Evolutionary conservation across 2,888 invertebrate genomes (phyloP).

Genomic region (Megamerina dolium): DNA sequence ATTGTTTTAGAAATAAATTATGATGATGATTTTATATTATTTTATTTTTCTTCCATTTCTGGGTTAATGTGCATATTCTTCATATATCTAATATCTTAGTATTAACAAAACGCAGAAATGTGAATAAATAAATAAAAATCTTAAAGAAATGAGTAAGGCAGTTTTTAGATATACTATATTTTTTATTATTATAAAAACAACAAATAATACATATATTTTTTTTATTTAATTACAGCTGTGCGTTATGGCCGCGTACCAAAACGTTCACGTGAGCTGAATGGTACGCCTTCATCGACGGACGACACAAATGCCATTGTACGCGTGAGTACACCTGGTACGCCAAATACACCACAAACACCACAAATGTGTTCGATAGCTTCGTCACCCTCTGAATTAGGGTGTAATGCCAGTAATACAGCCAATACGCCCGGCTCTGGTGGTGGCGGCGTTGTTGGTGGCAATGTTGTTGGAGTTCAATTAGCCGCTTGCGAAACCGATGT

Average conservation of each 20-base stretch:
- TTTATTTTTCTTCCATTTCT: no score
- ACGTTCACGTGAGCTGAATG: constrained; percentile 74
- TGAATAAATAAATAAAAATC: no score
- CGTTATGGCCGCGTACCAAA: constrained; percentile 96
- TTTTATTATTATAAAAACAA: no score
- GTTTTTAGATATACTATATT: no score
- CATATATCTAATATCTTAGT: no score
- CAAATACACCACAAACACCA: constrained; percentile 53
- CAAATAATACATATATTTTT: background rate
- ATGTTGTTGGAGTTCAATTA: constrained; percentile 15
- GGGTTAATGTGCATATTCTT: no score
- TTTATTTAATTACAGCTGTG: constrained; percentile 63
- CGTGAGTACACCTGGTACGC: constrained; percentile 46
- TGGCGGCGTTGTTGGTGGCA: constrained; percentile 14
- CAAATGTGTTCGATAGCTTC: constrained; percentile 51
- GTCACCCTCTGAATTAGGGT: constrained; percentile 47
- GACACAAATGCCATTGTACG: constrained; percentile 30
- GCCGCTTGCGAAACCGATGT: constrained; percentile 23
- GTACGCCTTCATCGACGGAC: constrained; percentile 33
- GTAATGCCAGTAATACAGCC: constrained; percentile 31
- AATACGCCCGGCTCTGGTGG: constrained; percentile 18
- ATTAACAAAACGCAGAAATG: no score
- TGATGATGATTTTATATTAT: no score
- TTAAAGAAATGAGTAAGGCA: no score
- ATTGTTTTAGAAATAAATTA: no score